phyloP scores from a whole-genome alignment of 2,113 vertebrate species.

The Lophius piscatorius region DNA sequence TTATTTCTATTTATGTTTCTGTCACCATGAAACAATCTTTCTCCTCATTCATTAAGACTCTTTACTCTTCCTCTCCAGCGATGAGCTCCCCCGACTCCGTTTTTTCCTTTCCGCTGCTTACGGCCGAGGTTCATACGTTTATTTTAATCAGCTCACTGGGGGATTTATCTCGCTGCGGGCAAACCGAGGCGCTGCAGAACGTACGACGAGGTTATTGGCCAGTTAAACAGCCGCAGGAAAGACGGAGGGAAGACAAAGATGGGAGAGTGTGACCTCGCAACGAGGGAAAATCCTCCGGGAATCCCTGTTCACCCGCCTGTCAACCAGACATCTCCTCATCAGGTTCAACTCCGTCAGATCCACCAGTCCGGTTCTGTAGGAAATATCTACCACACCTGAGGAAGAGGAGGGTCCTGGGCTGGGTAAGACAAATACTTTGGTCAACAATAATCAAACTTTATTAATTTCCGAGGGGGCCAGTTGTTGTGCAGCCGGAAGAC shows the following conservation, averaged over 20 bases:
- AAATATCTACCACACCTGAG: no score
- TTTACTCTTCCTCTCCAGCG: slow-evolving; percentile 67
- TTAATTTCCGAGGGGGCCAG: no score
- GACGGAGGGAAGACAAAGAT: slow-evolving; percentile 9
- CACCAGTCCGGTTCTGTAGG: neutral
- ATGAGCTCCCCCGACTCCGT: slow-evolving; percentile 66
- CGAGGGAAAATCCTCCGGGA: slow-evolving; percentile 5
- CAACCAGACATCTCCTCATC: slow-evolving; percentile 1
- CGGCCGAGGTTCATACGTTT: slow-evolving; percentile 51
- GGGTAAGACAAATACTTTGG: no score
- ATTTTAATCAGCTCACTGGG: slow-evolving; percentile 67
- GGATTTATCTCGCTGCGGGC: slow-evolving; percentile 34
- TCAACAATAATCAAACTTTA: no score
- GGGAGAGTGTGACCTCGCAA: slow-evolving; percentile 21
- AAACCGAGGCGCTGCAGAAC: slow-evolving; percentile 16
- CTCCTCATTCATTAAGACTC: slow-evolving; percentile 69
- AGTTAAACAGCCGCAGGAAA: slow-evolving; percentile 56
- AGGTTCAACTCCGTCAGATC: neutral
- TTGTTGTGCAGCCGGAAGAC: no score
- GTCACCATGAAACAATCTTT: slow-evolving; percentile 46
- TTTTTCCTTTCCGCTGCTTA: slow-evolving; percentile 58
- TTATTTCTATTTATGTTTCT: slow-evolving; percentile 76
- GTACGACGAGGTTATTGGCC: slow-evolving; percentile 48
- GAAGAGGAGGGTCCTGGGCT: no score
- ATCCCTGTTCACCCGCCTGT: slow-evolving; percentile 4